Evolutionary conservation across 2,113 vertebrate genomes (phyloP).

Genomic region (Rhinolophus ferrumequinum): DNA sequence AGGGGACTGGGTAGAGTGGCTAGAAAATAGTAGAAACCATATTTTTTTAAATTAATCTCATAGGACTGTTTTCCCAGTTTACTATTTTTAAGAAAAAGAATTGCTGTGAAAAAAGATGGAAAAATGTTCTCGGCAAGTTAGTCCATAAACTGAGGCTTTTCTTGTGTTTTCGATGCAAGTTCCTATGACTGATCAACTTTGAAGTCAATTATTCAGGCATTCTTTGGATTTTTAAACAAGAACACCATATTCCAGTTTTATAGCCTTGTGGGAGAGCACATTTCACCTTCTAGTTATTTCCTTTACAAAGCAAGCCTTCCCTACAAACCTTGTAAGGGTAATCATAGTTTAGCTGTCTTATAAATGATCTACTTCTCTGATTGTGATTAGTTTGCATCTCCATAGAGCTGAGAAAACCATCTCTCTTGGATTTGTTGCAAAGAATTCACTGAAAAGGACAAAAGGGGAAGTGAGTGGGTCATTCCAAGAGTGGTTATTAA

Average conservation of each 20-base stretch:
- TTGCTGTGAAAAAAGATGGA: neutral
- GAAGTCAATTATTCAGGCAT: neutral
- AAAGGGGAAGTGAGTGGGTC: neutral
- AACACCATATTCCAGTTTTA: neutral
- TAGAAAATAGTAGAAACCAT: neutral
- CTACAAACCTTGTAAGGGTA: neutral
- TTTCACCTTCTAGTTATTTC: neutral
- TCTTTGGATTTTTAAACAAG: slow-evolving; percentile 37
- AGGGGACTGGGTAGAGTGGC: neutral
- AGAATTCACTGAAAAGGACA: slow-evolving; percentile 16
- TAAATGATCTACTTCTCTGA: slow-evolving; percentile 9
- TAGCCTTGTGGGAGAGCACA: neutral
- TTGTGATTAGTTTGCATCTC: slow-evolving; percentile 33
- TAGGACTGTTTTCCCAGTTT: neutral
- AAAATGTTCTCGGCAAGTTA: neutral
- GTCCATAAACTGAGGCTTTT: neutral
- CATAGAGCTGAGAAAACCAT: neutral
- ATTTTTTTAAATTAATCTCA: neutral
- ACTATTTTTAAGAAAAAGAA: neutral
- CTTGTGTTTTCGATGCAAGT: neutral
- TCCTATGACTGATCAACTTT: neutral
- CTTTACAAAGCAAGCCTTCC: slow-evolving; percentile 40
- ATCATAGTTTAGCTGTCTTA: neutral
- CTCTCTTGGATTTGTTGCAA: slow-evolving; percentile 16
- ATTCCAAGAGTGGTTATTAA: neutral